Evolutionary conservation across 2,888 invertebrate species (phyloP), one percentile per base, ranked within the genome.

Genomic region (Falcaria lacertinaria): DNA sequence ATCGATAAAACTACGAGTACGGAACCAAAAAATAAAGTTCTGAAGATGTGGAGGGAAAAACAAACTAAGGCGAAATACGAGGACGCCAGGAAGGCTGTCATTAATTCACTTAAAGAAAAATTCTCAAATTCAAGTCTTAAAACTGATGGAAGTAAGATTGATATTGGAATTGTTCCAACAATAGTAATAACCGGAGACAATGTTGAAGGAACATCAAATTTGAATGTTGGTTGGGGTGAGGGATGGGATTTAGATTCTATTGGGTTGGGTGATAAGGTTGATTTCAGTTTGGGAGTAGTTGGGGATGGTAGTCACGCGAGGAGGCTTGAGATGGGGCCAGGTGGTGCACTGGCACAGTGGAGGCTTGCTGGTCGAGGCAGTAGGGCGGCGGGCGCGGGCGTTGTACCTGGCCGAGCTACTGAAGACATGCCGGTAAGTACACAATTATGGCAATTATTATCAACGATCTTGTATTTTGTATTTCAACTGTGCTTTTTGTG

Each of bases 321-420:
- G 70, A 77, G 61, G 71, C 74, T 73, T 77, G 79, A 75, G 81
- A 75, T 80, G 81, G 86, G 77, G 78, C 77, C 78, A 82, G 86
- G 85, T 76, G 68, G 84, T 74, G 81, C 69, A 74, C 71, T 81
- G 85, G 85, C 81, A 84, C 85, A 81, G 83, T 80, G 82, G 75
- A 77, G 71, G 75, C 65, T 74, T 64, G 70, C 48, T 68, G 67
- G 74, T 76, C 71, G 69, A 64, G 80, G 77, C 72, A 81, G 84
- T 81, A 80, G 79, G 80, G 85, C 82, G 80, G 80, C 67, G 76
- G 79, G 77, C 73, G 71, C 70, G 70, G 72, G 67, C 62, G 74
- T 70, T 72, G 60, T 69, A 81, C 83, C 82, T 74, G 77, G 80
- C 73, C 67, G 64, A 49, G 50, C 61, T 54, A 64, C 51, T 53